Evolutionary conservation across 30 jellyfish, hydroid and myxozoan genomes (phyloP).

Genomic region (Chrysaora quinquecirrha): DNA sequence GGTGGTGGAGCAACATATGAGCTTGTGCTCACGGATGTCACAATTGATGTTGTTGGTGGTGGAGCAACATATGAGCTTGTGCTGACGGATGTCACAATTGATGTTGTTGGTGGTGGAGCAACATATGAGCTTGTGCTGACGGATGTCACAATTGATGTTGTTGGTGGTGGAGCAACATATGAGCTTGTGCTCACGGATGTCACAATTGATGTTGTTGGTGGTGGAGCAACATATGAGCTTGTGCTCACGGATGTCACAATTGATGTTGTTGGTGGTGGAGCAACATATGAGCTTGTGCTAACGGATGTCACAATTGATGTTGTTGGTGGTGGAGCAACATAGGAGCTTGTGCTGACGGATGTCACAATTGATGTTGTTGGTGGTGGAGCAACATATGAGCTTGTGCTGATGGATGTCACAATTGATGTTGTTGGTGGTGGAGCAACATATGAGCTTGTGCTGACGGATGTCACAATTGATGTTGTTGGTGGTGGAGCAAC

Average conservation of each 20-base stretch:
- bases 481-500: background rate
- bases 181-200: background rate
- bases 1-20: background rate
- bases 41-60: background rate
- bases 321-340: background rate
- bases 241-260: background rate
- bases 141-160: background rate
- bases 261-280: background rate
- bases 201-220: background rate
- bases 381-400: background rate
- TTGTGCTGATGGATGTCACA: background rate
- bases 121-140: background rate
- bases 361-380: background rate
- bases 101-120: conserved; percentile 1
- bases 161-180: background rate
- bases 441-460: background rate
- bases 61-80: background rate
- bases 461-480: background rate
- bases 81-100: background rate
- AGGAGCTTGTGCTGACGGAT: background rate
- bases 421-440: background rate
- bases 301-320: background rate
- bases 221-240: background rate
- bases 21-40: background rate
- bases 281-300: background rate